Base-by-base conservation (phyloP, 2,888 invertebrate species). In the Pantelozetes paolii region DNA sequence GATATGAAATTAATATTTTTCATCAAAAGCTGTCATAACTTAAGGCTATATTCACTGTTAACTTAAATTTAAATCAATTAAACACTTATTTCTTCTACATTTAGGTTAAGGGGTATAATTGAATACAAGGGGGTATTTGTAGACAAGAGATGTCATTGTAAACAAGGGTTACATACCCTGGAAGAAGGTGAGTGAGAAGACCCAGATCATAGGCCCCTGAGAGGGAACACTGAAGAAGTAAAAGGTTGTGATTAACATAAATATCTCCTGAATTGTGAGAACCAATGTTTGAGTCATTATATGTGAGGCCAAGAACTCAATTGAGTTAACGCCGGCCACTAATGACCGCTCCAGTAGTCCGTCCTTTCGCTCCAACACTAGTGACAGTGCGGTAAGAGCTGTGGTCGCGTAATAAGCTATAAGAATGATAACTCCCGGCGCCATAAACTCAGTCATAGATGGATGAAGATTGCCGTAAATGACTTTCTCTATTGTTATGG, bases 361-460 rank as follows among this genome's bases (percentile, higher is more conserved):
- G 81, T 94, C 94, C 86, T 90, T 93, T 79, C 93, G 87, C 82
- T 94, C 94, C 80, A 92, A 91, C 79, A 94, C 92, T 78, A 94
- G 85, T 1, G 92, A 92, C 0, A 95, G 90, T 0, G 95, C 94
- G 2, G 96, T 96, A 77, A 96, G 83, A 0, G 95, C 96, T 13
- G 94, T 94, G 71, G 96, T 94, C 85, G 96, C 86, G 87, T 95
- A 95, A 86, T 94, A 96, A 2, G 94, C 94, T 83, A 95, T 94
- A 57, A 94, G 94, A 78, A 95, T 84, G 80, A 95, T 94, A 77
- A 96, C 93, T 78, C 95, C 95, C 59, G 95, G 95, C 18, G 95
- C 95, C 76, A 96, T 95, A 40, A 70, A 75, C 36, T 78, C 77
- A 6, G 78, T 77, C 77, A 95, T 95, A 84, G 94, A 95, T 84